Evolutionary conservation across 2,113 vertebrate genomes (phyloP).

Genomic region (Pelvicachromis taeniatus): DNA sequence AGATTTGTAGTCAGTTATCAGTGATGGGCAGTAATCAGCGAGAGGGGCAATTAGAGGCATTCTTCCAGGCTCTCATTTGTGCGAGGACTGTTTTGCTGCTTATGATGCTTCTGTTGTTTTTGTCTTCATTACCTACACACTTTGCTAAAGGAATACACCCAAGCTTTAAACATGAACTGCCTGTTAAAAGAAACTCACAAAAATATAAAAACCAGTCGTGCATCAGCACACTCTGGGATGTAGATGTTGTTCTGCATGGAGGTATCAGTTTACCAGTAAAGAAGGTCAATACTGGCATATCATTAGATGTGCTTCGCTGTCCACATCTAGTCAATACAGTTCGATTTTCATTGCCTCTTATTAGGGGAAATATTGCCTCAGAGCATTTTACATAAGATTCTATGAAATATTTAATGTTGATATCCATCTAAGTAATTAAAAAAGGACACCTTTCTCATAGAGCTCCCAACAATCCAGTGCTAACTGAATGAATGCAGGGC

Average conservation of each 20-base stretch:
- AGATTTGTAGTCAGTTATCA: background rate
- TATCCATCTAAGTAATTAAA: background rate
- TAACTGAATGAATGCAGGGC: background rate
- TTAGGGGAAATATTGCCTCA: background rate
- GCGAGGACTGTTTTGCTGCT: background rate
- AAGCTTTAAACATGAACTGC: background rate
- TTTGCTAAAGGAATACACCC: background rate
- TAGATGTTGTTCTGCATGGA: background rate
- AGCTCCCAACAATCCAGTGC: background rate
- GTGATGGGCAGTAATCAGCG: constrained; percentile 28
- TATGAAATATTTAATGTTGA: background rate
- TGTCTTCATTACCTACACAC: background rate
- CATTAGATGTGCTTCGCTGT: background rate
- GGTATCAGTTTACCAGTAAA: background rate
- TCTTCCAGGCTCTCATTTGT: background rate
- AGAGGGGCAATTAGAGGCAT: constrained; percentile 22
- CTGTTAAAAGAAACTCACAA: background rate
- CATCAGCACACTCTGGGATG: background rate
- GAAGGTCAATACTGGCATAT: background rate
- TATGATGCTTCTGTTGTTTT: background rate
- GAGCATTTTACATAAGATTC: background rate
- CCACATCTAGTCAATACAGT: background rate
- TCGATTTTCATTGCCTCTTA: background rate
- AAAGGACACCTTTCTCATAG: background rate
- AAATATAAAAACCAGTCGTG: background rate